Evolutionary conservation across 1,140 invertebrate species (phyloP).

Genomic region (Neotoxoptera formosana): DNA sequence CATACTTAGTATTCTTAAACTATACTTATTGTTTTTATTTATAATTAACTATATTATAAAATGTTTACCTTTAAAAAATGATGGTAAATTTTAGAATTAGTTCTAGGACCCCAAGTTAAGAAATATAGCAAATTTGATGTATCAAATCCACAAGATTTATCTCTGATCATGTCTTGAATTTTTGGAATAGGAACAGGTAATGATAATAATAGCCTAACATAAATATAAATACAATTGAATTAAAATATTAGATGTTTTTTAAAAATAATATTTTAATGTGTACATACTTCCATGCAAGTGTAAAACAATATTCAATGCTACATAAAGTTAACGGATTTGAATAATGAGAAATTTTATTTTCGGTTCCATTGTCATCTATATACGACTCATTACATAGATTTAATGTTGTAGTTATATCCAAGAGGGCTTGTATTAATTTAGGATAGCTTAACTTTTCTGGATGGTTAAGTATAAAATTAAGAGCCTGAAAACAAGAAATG

Average conservation of each 20-base stretch:
- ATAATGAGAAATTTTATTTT: neutral
- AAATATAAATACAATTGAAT: constrained; percentile 52
- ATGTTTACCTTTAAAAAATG: constrained; percentile 73
- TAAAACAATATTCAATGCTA: constrained; percentile 91
- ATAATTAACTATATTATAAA: neutral
- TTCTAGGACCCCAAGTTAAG: constrained; percentile 76
- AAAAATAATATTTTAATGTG: constrained; percentile 39
- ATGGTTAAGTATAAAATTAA: constrained; percentile 90
- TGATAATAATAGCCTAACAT: constrained; percentile 73
- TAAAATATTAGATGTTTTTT: constrained; percentile 7
- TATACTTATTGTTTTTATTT: neutral
- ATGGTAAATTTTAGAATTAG: constrained; percentile 76
- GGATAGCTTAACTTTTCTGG: constrained; percentile 91
- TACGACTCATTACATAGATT: constrained; percentile 32
- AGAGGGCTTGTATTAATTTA: constrained; percentile 82
- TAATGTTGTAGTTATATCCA: constrained; percentile 72
- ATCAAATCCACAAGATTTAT: constrained; percentile 36
- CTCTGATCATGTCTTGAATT: constrained; percentile 24
- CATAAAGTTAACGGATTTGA: constrained; percentile 70
- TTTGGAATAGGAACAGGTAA: constrained; percentile 70
- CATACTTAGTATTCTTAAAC: neutral
- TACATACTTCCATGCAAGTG: constrained; percentile 79
- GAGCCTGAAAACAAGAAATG: constrained; percentile 69
- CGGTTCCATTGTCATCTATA: neutral
- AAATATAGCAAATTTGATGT: constrained; percentile 73